Conservation (phyloP, 2,797 vertebrate species). For the Catamblyrhynchus diadema region DNA sequence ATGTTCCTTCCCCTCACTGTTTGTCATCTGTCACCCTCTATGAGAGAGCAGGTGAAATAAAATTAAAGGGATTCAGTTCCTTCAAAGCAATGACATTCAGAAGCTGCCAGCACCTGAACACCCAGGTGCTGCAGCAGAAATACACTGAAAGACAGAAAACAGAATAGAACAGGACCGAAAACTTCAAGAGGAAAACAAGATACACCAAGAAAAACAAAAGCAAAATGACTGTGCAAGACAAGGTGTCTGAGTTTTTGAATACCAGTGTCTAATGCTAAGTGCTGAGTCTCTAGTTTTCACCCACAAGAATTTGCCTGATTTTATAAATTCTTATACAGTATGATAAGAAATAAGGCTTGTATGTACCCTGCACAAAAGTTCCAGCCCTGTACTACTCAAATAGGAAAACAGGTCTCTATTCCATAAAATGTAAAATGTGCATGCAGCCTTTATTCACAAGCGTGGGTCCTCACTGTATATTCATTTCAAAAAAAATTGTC, state of each 20-base stretch:
- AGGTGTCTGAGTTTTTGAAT: neutral
- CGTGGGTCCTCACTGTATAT: fast-evolving
- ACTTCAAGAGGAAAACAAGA: neutral
- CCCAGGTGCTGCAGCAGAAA: neutral
- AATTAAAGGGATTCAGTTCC: neutral
- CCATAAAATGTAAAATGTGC: neutral
- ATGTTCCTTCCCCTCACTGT: neutral
- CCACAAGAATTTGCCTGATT: neutral
- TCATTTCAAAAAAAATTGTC: neutral
- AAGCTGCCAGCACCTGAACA: neutral
- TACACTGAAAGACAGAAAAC: neutral
- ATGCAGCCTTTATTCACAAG: neutral
- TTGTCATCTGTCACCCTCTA: neutral
- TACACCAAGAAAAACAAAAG: neutral
- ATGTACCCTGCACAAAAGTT: neutral
- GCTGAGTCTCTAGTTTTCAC: neutral
- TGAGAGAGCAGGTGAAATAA: neutral
- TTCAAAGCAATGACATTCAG: neutral
- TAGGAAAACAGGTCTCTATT: neutral
- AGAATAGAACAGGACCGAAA: neutral
- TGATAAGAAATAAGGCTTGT: neutral
- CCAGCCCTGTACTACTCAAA: neutral
- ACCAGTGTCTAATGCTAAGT: neutral
- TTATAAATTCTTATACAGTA: neutral
- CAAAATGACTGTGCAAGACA: neutral